phyloP scores from a whole-genome alignment of 2,888 invertebrate genomes.

The Boloria selene region DNA sequence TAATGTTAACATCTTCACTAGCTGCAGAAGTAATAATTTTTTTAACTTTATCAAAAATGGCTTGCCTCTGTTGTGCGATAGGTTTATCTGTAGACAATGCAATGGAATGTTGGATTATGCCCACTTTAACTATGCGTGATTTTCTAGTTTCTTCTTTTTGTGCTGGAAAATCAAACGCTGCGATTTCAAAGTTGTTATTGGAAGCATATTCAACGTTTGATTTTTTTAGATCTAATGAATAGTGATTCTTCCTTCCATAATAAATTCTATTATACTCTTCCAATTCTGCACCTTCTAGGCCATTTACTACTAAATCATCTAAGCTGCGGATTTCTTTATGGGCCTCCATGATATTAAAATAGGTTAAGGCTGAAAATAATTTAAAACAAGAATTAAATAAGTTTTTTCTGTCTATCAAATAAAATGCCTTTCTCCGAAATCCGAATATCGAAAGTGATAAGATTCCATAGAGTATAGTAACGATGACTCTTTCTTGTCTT shows the following conservation, averaged over 20 bases:
- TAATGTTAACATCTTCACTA: slow-evolving; percentile 89
- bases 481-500: no score
- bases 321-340: slow-evolving; percentile 59
- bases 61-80: slow-evolving; percentile 88
- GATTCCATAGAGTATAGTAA: no score
- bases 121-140: slow-evolving; percentile 89
- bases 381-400: not conserved
- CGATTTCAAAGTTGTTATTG: slow-evolving; percentile 86
- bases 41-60: slow-evolving; percentile 88
- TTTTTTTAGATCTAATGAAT: slow-evolving; percentile 76
- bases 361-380: not conserved
- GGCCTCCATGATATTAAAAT: slow-evolving; percentile 50
- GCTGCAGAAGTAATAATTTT: slow-evolving; percentile 91
- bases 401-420: not conserved
- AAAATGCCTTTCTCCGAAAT: no score
- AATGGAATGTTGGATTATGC: slow-evolving; percentile 93
- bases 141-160: slow-evolving; percentile 86
- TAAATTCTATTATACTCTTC: slow-evolving; percentile 87
- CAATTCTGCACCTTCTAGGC: slow-evolving; percentile 74
- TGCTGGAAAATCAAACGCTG: slow-evolving; percentile 88
- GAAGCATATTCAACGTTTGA: slow-evolving; percentile 72
- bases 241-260: slow-evolving; percentile 87
- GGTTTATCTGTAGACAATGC: slow-evolving; percentile 88
- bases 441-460: no score
- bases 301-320: slow-evolving; percentile 56